phyloP scores from a whole-genome alignment of 2,888 invertebrate species.

The Sclerodermus sp. region DNA sequence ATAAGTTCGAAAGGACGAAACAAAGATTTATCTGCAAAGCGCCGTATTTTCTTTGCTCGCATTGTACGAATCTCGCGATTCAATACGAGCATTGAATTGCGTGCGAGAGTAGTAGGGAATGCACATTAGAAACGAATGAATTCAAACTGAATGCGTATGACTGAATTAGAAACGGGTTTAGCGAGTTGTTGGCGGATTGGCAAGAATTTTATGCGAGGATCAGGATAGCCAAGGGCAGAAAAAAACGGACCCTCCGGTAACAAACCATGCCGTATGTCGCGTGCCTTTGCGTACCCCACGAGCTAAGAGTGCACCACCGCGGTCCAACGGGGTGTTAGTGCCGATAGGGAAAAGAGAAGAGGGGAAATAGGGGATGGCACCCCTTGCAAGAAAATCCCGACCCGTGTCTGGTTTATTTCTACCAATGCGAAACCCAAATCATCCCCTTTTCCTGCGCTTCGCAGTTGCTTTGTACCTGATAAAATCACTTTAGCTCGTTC shows the following conservation, averaged over 20 bases:
- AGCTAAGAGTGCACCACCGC: slow-evolving; percentile 15
- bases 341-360: background rate
- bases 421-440: background rate
- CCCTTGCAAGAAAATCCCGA: slow-evolving; percentile 23
- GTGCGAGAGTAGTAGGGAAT: no score
- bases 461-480: background rate
- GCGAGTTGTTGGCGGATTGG: no score
- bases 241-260: background rate
- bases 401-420: slow-evolving; percentile 23
- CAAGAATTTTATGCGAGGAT: no score
- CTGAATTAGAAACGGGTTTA: no score
- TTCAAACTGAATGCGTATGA: no score
- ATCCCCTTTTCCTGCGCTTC: background rate
- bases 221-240: no score
- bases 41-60: no score
- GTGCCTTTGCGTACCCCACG: slow-evolving; percentile 12
- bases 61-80: no score
- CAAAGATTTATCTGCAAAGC: no score
- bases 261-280: slow-evolving; percentile 17
- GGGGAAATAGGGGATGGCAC: slow-evolving; percentile 11
- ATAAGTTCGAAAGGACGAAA: no score
- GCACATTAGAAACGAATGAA: no score
- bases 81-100: no score
- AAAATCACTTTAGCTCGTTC: slow-evolving; percentile 12
- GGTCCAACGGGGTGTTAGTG: slow-evolving; percentile 6